Conservation (phyloP, 2,888 invertebrate species). For the Beris chalybata region DNA sequence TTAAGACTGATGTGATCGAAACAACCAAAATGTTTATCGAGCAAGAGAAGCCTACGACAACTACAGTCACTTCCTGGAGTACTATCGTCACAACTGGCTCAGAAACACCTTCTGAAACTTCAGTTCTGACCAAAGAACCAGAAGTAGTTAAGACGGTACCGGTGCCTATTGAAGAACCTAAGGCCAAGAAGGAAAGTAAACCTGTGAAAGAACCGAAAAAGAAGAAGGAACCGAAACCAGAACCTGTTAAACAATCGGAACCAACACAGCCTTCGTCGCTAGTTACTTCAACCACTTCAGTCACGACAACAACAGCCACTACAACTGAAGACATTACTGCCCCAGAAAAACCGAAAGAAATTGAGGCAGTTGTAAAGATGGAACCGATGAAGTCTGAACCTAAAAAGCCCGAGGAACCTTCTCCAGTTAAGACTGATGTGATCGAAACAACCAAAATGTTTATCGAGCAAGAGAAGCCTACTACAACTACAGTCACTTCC, state of each 20-base stretch:
- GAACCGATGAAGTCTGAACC: background rate
- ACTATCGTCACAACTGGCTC: background rate
- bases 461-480: background rate
- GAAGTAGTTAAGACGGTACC: too few species aligned
- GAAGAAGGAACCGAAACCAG: slow-evolving; percentile 7
- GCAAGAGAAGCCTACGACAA: background rate
- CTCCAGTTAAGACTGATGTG: too few species aligned
- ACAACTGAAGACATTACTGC: background rate
- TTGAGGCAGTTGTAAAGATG: background rate
- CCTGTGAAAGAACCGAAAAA: background rate
- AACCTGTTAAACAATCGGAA: background rate
- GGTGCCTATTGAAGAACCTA: background rate
- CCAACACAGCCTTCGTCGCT: background rate
- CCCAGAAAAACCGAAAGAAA: background rate
- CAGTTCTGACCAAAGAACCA: background rate
- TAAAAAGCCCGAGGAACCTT: background rate
- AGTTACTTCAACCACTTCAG: background rate
- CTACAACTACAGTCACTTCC: too few species aligned
- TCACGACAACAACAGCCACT: background rate
- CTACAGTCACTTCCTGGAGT: background rate
- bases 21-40: background rate
- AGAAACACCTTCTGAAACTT: background rate
- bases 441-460: too few species aligned
- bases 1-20: background rate
- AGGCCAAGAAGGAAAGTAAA: too few species aligned